Percentiles rank a stretch among this genome's conserved stretches.
Conservation (phyloP, 2,113 vertebrate genomes). For the Sakesphorus luctuosus region DNA sequence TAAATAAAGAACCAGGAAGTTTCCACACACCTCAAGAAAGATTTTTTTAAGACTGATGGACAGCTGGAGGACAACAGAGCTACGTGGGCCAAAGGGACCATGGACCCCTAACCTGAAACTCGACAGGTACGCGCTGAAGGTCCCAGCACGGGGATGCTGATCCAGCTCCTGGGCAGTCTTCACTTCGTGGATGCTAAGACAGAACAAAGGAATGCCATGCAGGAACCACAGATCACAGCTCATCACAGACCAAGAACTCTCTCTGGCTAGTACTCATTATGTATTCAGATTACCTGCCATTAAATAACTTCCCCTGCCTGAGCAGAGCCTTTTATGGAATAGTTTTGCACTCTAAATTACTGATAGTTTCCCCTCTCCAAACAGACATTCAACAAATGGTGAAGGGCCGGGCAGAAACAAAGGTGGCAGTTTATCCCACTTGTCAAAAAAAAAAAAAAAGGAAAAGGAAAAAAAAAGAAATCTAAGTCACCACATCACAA, state of each 20-base stretch:
- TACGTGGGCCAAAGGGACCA: constrained; percentile 7
- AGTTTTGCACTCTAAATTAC: constrained; percentile 35
- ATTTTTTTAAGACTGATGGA: neutral
- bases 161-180: constrained; percentile 29
- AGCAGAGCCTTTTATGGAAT: neutral
- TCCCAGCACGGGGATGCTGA: neutral
- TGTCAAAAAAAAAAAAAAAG: neutral
- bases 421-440: constrained; percentile 75
- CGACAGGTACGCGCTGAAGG: neutral
- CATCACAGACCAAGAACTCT: constrained; percentile 9
- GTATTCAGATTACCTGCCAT: neutral
- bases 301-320: constrained; percentile 2
- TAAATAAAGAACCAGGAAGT: neutral
- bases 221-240: neutral
- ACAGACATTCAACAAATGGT: constrained; percentile 54
- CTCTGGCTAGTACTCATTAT: constrained; percentile 35
- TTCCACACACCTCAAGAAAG: neutral
- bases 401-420: constrained; percentile 67
- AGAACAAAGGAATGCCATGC: constrained; percentile 4
- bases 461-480: constrained; percentile 11
- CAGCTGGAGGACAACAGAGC: constrained; percentile 13
- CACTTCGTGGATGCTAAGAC: neutral
- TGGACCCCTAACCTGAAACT: neutral
- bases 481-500: constrained; percentile 80
- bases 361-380: constrained; percentile 64